Conservation (phyloP, 2,797 vertebrate species). For the Sphaeramia orbicularis region DNA sequence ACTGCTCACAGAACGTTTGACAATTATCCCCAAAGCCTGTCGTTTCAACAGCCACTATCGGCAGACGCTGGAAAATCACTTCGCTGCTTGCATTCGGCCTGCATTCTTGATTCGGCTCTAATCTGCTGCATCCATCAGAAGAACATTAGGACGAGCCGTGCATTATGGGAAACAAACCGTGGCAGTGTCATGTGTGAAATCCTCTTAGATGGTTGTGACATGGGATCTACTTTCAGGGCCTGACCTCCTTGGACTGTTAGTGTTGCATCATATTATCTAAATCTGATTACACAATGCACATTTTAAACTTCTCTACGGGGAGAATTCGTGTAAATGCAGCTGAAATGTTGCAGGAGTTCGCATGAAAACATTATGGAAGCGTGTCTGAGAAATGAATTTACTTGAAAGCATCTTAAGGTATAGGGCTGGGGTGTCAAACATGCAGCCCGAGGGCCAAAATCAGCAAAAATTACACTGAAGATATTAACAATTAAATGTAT, state of each 20-base stretch:
- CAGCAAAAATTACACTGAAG: too few species aligned
- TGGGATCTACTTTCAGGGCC: neutral
- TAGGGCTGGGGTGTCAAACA: too few species aligned
- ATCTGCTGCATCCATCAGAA: slow-evolving; percentile 30
- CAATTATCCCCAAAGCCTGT: slow-evolving; percentile 35
- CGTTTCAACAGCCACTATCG: slow-evolving; percentile 19
- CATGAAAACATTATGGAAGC: neutral
- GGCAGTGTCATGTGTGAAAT: slow-evolving; percentile 4
- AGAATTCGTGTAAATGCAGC: neutral
- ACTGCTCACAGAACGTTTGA: slow-evolving; percentile 46
- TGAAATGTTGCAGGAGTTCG: neutral
- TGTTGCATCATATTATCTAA: neutral
- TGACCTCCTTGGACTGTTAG: neutral
- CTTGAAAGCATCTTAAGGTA: too few species aligned
- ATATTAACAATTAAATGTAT: too few species aligned
- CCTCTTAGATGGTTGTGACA: neutral
- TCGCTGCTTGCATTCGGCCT: slow-evolving; percentile 1
- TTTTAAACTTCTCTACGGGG: neutral
- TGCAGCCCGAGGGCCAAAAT: too few species aligned
- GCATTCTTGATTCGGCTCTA: neutral
- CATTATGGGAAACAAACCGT: neutral
- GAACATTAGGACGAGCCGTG: slow-evolving; percentile 9
- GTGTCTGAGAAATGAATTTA: too few species aligned
- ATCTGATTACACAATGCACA: neutral
- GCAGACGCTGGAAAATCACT: slow-evolving; percentile 2